Evolutionary conservation across 2,113 vertebrate genomes (phyloP).

Genomic region (Lates calcarifer): DNA sequence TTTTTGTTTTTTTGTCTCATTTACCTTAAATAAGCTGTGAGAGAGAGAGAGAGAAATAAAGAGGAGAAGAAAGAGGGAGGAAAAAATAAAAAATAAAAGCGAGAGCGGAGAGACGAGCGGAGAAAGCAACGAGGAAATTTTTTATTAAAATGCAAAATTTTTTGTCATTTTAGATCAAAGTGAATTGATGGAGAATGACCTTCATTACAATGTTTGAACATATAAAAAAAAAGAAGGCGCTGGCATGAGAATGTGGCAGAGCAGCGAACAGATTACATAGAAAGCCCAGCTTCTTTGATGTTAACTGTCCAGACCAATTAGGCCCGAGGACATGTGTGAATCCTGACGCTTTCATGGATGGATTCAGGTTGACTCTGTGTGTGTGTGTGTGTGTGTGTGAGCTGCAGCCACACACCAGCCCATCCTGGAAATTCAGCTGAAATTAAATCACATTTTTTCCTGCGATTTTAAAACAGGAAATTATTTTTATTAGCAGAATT

Average conservation of each 20-base stretch:
- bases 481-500: slow-evolving; percentile 41
- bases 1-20: slow-evolving; percentile 29
- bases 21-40: slow-evolving; percentile 42
- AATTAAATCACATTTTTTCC: slow-evolving; percentile 67
- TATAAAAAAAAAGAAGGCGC: slow-evolving; percentile 65
- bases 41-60: not conserved
- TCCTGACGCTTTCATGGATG: slow-evolving; percentile 74
- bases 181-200: slow-evolving; percentile 81
- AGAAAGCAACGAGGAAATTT: slow-evolving; percentile 43
- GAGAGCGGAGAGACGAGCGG: slow-evolving; percentile 18
- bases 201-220: slow-evolving; percentile 80
- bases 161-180: slow-evolving; percentile 80
- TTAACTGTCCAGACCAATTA: slow-evolving; percentile 83
- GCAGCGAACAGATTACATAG: slow-evolving; percentile 78
- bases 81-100: slow-evolving; percentile 36
- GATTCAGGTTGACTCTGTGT: slow-evolving; percentile 69
- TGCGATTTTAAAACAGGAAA: slow-evolving; percentile 39
- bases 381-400: slow-evolving; percentile 59
- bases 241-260: slow-evolving; percentile 69
- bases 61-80: not conserved
- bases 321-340: slow-evolving; percentile 74
- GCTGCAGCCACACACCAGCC: slow-evolving; percentile 63
- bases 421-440: slow-evolving; percentile 38
- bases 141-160: slow-evolving; percentile 77
- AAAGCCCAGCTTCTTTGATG: slow-evolving; percentile 83